Evolutionary conservation across 1,140 invertebrate species (phyloP), one percentile per base, ranked within the genome.

Genomic region (Acyrthosiphon pisum): DNA sequence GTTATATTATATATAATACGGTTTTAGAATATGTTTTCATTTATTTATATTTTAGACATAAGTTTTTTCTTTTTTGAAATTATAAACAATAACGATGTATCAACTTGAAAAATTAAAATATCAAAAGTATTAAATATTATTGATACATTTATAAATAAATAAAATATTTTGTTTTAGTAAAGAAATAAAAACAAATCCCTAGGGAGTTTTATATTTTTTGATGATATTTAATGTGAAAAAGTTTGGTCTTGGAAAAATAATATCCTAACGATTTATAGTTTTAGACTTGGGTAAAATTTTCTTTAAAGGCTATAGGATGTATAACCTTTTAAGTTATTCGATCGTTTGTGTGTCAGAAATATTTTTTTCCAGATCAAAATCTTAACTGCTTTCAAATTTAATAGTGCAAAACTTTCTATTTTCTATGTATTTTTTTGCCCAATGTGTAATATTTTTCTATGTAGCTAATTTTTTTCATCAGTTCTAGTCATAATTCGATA

Each of bases 381-480:
- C 37, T 86, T 86, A 14, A 44, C 22, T 86, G 84, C 44, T 46
- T 87, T 87, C 84, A 46, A 46, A 87, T 46, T 46, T 87, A 87
- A 87, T 83, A 83, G 81, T 87, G 84, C 44, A 48, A 86, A 87
- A 87, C 84, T 87, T 87, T 87, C 41, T 11, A 44, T 87, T 46
- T 87, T 44, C 14, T 48, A 30, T 87, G 14, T 86, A 23, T 86
- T 86, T 86, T 84, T 86, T 86, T 44, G 26, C 11, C 41, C 14
- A 46, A 44, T 44, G 44, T n/a, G 18, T 20, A 46, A 18, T 0
- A 41, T 86, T 87, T 48, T 87, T 44, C 26, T 87, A 8, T 41
- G 20, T 83, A 83, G 81, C 81, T 83, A 83, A 14, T 30, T 37
- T 37, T 83, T 37, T 83, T 41, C 81, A 37, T 83, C 35, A 22